Percentiles rank a stretch among this genome's conserved stretches.
These are phyloP conservation scores for Lordiphosa stackelbergi DNA, from an alignment of 1,140 invertebrate genomes.

Conservation along the genomic window DNA sequence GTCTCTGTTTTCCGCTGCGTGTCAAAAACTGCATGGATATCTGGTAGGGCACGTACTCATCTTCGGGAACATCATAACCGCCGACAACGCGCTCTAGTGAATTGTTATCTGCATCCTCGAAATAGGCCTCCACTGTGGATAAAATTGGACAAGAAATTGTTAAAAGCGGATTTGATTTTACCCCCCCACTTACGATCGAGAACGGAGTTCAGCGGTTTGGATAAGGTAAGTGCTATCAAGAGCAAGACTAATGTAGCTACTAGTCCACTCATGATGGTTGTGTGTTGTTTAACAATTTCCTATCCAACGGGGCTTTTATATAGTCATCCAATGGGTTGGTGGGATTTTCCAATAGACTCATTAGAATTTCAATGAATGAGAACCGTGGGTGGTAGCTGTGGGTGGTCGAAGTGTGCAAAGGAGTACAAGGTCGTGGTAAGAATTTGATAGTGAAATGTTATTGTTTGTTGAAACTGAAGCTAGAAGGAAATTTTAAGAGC, in stretches of 20 bases:
- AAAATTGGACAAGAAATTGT: neutral
- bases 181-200: conserved; percentile 52
- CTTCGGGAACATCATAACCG: conserved; percentile 56
- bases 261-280: conserved; percentile 15
- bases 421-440: conserved; percentile 48
- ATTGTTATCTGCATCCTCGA: conserved; percentile 43
- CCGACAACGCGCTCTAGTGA: conserved; percentile 70
- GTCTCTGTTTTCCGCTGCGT: conserved; percentile 50
- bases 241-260: conserved; percentile 13
- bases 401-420: conserved; percentile 43
- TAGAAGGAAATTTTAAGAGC: too few species aligned
- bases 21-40: conserved; percentile 69
- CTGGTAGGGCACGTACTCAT: conserved; percentile 72
- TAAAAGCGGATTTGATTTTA: too few species aligned
- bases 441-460: neutral
- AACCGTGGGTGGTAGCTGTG: conserved; percentile 38
- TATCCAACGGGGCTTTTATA: conserved; percentile 35
- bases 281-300: conserved; percentile 15
- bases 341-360: conserved; percentile 23
- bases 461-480: too few species aligned
- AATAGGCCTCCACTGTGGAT: conserved; percentile 56
- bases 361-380: conserved; percentile 56
- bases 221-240: conserved; percentile 1
- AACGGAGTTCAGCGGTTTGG: conserved; percentile 20
- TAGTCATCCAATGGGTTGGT: conserved; percentile 29